A percentile compares a stretch with the other conserved stretches of the same genome.
Conservation (phyloP, 2,888 invertebrate species). For the Luffia ferchaultella region DNA sequence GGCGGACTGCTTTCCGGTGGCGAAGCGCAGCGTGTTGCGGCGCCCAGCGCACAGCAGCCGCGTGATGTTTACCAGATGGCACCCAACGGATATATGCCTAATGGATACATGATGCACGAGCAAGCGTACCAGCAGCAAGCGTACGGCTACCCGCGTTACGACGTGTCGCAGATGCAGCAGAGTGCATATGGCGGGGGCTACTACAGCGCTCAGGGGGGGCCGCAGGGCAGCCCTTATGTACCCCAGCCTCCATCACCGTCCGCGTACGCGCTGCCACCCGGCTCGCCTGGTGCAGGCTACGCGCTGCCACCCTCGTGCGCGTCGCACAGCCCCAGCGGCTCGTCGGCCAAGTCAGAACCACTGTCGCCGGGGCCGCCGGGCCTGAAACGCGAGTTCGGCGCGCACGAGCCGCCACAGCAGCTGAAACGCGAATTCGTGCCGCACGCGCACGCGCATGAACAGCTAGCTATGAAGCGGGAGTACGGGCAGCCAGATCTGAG, state of each 20-base stretch:
- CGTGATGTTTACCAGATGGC: conserved; percentile 87
- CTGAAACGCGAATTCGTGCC: conserved; percentile 62
- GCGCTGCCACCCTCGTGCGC: conserved; percentile 74
- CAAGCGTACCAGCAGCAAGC: conserved; percentile 82
- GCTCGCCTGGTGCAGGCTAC: conserved; percentile 68
- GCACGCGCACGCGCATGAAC: conserved; percentile 54
- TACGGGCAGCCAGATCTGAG: conserved; percentile 71
- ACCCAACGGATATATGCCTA: conserved; percentile 95
- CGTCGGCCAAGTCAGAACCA: conserved; percentile 89
- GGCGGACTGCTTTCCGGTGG: conserved; percentile 68
- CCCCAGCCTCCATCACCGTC: conserved; percentile 76
- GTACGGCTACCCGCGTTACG: conserved; percentile 86
- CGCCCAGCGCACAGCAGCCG: conserved; percentile 72
- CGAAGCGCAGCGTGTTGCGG: conserved; percentile 59
- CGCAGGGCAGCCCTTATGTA: conserved; percentile 80
- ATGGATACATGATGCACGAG: conserved; percentile 93
- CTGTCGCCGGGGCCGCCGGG: conserved; percentile 79
- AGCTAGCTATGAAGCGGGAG: conserved; percentile 73
- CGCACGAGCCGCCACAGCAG: conserved; percentile 59
- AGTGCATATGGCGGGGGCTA: conserved; percentile 77
- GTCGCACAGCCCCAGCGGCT: conserved; percentile 85
- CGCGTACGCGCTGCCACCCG: conserved; percentile 69
- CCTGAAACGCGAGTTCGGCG: conserved; percentile 57
- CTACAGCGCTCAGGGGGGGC: conserved; percentile 70
- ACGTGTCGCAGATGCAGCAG: conserved; percentile 88